Conservation (phyloP, 2,888 invertebrate species). For the Drosophila eohydei region DNA sequence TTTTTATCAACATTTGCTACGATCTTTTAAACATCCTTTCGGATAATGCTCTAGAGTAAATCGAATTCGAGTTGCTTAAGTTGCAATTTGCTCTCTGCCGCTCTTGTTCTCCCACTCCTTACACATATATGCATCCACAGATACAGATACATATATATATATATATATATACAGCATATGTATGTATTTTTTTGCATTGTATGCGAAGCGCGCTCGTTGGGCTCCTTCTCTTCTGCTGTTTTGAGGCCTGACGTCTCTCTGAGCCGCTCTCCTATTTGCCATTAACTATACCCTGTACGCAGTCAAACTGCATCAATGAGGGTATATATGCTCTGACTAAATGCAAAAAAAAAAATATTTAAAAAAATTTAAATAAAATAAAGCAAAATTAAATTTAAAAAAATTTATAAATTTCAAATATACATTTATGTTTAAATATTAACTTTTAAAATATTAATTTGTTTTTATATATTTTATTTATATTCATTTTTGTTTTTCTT, state of each 20-base stretch:
- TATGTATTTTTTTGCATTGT: slow-evolving; percentile 49
- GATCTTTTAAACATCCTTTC: not conserved
- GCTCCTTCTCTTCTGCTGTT: slow-evolving; percentile 20
- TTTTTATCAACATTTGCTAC: too few relatives aligned
- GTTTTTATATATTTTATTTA: too few relatives aligned
- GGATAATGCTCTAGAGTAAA: slow-evolving; percentile 13
- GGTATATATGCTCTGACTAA: not conserved
- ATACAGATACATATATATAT: not conserved
- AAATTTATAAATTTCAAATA: too few relatives aligned
- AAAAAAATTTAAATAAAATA: not conserved
- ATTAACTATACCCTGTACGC: slow-evolving; percentile 17
- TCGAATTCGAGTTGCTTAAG: not conserved
- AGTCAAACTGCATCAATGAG: not conserved
- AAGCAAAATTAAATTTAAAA: too few relatives aligned
- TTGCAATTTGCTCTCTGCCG: not conserved
- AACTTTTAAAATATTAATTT: too few relatives aligned
- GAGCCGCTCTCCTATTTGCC: slow-evolving; percentile 51
- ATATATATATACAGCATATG: not conserved
- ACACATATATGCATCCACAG: slow-evolving; percentile 9
- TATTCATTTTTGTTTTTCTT: too few relatives aligned
- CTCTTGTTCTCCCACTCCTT: slow-evolving; percentile 15
- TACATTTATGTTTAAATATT: too few relatives aligned
- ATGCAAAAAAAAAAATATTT: too few relatives aligned
- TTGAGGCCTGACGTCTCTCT: slow-evolving; percentile 15
- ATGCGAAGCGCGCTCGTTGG: slow-evolving; percentile 28